phyloP scores from a whole-genome alignment of 2,888 invertebrate species.

The Resseliella maxima region DNA sequence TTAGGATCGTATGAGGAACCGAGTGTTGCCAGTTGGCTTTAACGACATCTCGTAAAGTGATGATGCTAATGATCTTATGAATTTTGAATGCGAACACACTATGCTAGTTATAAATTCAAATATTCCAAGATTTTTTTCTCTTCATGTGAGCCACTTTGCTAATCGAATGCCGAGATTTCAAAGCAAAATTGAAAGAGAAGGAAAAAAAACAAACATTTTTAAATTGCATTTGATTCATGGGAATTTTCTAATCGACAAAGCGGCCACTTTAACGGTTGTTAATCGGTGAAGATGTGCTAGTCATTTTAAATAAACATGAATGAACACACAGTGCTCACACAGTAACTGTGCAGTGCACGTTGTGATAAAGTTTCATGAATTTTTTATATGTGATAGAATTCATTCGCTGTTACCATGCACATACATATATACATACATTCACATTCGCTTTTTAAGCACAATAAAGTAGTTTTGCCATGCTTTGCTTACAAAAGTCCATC shows the following conservation, averaged over 20 bases:
- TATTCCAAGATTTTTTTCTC: not conserved
- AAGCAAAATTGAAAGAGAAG: not conserved
- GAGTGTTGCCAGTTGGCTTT: not conserved
- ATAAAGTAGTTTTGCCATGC: not conserved
- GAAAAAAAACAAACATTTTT: not conserved
- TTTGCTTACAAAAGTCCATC: not conserved
- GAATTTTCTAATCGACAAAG: not conserved
- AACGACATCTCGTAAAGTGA: not conserved
- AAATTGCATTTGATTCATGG: not conserved
- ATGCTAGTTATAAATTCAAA: not conserved
- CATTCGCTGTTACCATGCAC: not conserved
- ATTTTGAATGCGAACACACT: not conserved
- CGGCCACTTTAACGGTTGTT: not conserved
- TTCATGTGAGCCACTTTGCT: not conserved
- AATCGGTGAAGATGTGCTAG: not conserved
- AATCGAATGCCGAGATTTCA: not conserved
- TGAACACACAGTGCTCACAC: not conserved
- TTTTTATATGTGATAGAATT: not conserved
- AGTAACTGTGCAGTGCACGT: not conserved
- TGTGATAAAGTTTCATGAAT: not conserved
- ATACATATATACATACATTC: not conserved
- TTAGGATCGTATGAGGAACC: not conserved
- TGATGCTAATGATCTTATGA: constrained; percentile 14
- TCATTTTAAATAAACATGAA: not conserved
- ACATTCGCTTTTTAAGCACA: not conserved